These are phyloP conservation scores for Piaya cayana DNA, from an alignment of 2,113 vertebrate species.

Conservation along the genomic window DNA sequence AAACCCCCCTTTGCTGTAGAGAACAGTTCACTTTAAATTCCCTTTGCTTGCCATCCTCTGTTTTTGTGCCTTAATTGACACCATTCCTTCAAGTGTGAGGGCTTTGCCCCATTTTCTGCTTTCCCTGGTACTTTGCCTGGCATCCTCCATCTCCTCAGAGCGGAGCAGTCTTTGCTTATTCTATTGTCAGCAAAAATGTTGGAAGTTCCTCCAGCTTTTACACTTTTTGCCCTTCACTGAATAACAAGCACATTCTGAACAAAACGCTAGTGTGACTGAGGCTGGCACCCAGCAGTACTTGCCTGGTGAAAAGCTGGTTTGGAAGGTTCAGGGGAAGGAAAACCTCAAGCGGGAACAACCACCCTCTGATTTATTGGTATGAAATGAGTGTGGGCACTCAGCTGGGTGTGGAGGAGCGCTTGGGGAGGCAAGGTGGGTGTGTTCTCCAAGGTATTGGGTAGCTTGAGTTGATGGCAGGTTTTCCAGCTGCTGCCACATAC, in stretches of 20 bases:
- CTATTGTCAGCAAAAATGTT: neutral
- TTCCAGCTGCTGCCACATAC: neutral
- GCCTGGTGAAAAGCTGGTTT: neutral
- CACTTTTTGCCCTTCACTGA: neutral
- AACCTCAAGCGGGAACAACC: neutral
- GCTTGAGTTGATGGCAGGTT: rapidly evolving
- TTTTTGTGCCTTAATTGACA: neutral
- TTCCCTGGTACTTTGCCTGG: neutral
- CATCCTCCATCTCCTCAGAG: neutral
- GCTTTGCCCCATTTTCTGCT: conserved; percentile 22
- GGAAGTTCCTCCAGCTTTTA: neutral
- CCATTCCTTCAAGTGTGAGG: conserved; percentile 13
- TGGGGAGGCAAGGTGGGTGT: too few relatives aligned
- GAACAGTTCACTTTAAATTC: neutral
- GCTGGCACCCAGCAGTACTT: neutral
- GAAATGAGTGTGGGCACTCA: neutral
- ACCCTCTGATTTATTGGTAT: neutral
- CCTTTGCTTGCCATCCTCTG: neutral
- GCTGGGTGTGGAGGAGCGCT: neutral
- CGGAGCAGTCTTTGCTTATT: neutral
- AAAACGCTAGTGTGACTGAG: neutral
- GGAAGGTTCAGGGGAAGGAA: neutral
- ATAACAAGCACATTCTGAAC: neutral
- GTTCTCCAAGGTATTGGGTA: neutral
- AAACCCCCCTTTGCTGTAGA: neutral